Evolutionary conservation across 2,888 invertebrate genomes (phyloP).

Genomic region (Epinotia ramella): DNA sequence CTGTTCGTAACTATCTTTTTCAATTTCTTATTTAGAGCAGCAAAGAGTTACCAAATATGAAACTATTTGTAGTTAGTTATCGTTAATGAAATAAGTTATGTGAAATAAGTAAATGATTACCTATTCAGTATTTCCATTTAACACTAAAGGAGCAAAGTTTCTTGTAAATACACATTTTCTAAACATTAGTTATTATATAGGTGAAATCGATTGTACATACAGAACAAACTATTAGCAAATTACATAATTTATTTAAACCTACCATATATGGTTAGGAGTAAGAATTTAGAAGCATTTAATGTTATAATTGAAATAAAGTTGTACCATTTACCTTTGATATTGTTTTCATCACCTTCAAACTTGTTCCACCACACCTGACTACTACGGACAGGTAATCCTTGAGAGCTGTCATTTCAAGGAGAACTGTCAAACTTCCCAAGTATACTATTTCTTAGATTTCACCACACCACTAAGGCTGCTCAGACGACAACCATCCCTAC

Average conservation of each 20-base stretch:
- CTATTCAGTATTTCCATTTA: conserved; percentile 41
- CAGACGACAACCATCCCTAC: too few relatives aligned
- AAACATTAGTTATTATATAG: conserved; percentile 22
- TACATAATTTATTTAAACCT: conserved; percentile 35
- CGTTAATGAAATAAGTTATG: conserved; percentile 9
- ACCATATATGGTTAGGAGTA: conserved; percentile 12
- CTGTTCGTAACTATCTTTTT: conserved; percentile 11
- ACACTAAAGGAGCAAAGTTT: conserved; percentile 10
- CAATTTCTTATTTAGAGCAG: conserved; percentile 21
- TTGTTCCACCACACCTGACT: too few relatives aligned
- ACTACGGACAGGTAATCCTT: too few relatives aligned
- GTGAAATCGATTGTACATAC: conserved; percentile 25
- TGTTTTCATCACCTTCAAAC: conserved; percentile 11
- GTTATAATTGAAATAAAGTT: conserved; percentile 37
- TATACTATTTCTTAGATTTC: too few relatives aligned
- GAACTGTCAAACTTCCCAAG: too few relatives aligned
- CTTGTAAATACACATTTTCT: conserved; percentile 39
- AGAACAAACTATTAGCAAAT: conserved; percentile 39
- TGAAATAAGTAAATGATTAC: conserved; percentile 28
- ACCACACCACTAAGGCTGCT: too few relatives aligned
- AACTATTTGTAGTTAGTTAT: conserved; percentile 20
- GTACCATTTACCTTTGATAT: conserved; percentile 19
- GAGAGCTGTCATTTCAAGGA: too few relatives aligned
- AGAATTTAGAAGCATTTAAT: conserved; percentile 37
- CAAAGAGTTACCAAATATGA: conserved; percentile 44